Percentiles rank a stretch among this genome's conserved stretches.
phyloP scores from a whole-genome alignment of 2,113 vertebrate species.

The Pedetes capensis region DNA sequence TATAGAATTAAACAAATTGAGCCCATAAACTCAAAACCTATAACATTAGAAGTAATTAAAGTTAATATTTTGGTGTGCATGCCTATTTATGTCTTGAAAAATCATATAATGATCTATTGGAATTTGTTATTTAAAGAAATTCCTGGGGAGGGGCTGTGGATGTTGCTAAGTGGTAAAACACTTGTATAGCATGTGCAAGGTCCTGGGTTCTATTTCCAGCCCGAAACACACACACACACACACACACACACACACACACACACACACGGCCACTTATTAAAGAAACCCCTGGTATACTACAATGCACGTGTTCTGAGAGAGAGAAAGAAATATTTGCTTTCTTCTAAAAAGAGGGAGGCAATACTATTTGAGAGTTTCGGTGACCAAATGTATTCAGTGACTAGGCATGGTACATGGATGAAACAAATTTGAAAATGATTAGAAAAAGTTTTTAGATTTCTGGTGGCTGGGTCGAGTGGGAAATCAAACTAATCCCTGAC shows the following conservation, averaged over 20 bases:
- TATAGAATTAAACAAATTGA: neutral
- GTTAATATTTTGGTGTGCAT: neutral
- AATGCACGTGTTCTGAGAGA: neutral
- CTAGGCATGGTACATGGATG: neutral
- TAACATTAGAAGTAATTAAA: neutral
- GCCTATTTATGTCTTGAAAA: neutral
- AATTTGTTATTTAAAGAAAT: constrained; percentile 32
- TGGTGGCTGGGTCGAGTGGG: neutral
- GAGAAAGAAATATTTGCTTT: constrained; percentile 36
- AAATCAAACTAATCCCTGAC: neutral
- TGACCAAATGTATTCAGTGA: neutral
- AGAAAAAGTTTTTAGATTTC: neutral
- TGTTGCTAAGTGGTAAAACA: too few relatives aligned
- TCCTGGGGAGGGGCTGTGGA: too few relatives aligned
- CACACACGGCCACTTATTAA: too few relatives aligned
- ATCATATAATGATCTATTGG: neutral
- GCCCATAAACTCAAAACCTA: neutral
- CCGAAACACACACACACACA: too few relatives aligned
- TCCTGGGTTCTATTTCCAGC: too few relatives aligned
- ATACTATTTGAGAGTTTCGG: neutral
- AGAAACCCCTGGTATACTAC: neutral
- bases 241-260: too few relatives aligned
- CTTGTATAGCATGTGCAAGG: too few relatives aligned
- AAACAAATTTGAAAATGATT: constrained; percentile 3
- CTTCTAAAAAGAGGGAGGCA: neutral